These are phyloP conservation scores for Hecatera dysodea DNA, from an alignment of 2,888 invertebrate genomes.

Conservation along the genomic window DNA sequence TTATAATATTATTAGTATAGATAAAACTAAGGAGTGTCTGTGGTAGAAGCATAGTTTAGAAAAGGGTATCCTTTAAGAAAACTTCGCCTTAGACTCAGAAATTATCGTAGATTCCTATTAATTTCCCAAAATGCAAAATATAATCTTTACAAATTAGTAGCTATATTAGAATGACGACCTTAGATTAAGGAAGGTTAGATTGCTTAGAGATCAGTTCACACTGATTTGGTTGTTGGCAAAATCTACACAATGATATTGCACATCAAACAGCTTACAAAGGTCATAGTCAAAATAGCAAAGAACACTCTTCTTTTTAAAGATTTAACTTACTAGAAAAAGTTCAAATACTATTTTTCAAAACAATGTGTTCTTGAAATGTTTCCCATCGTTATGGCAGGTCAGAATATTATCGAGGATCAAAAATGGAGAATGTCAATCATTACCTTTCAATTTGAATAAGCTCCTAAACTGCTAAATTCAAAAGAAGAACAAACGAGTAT, in stretches of 20 bases:
- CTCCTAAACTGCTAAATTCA: neutral
- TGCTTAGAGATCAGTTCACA: neutral
- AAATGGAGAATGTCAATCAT: neutral
- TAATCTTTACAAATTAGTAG: neutral
- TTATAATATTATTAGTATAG: no score
- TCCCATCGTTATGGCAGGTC: no score
- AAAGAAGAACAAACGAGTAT: no score
- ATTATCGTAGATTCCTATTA: no score
- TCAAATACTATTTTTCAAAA: no score
- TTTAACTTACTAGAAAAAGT: neutral
- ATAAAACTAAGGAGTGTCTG: no score
- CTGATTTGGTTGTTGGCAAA: neutral
- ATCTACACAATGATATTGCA: neutral
- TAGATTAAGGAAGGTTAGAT: neutral
- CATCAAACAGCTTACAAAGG: neutral
- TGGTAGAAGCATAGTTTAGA: no score
- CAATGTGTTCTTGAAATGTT: no score
- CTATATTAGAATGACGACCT: conserved; percentile 4
- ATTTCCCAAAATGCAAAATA: neutral
- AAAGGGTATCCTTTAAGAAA: no score
- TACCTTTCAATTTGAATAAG: neutral
- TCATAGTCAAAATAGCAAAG: neutral
- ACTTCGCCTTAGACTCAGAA: no score
- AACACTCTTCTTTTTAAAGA: neutral
- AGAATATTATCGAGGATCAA: no score